A percentile compares a stretch with the other conserved stretches of the same genome.
Evolutionary conservation across 1,140 invertebrate genomes (phyloP).

Genomic region (Dendroctonus valens): DNA sequence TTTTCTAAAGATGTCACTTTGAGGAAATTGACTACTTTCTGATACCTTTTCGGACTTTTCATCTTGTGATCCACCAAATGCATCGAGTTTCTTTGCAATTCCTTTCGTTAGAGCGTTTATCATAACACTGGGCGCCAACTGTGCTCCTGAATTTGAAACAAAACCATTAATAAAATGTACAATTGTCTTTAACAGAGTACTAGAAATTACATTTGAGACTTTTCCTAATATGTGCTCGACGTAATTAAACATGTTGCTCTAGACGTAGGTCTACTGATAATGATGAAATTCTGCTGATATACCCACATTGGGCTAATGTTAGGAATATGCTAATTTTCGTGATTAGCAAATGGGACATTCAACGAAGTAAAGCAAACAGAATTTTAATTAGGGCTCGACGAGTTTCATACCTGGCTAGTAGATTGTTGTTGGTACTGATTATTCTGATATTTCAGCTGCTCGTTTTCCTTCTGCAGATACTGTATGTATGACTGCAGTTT

Average conservation of each 20-base stretch:
- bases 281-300: no score
- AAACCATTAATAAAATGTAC: neutral
- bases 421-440: slow-evolving; percentile 47
- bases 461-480: slow-evolving; percentile 62
- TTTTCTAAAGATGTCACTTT: neutral
- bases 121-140: slow-evolving; percentile 61
- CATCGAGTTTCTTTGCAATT: slow-evolving; percentile 72
- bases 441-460: slow-evolving; percentile 56
- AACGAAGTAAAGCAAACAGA: no score
- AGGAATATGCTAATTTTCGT: no score
- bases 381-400: no score
- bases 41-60: slow-evolving; percentile 76
- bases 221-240: no score
- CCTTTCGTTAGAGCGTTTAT: slow-evolving; percentile 70
- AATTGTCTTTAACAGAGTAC: neutral
- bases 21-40: neutral
- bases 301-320: no score
- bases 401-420: slow-evolving; percentile 16
- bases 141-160: slow-evolving; percentile 50
- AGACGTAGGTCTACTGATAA: no score
- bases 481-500: slow-evolving; percentile 62
- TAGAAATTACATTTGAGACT: no score
- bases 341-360: no score
- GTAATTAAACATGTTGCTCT: no score
- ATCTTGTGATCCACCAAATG: slow-evolving; percentile 64